Base-by-base conservation (phyloP, 92 coral and sea anemone genomes). In the Ricordea florida region DNA sequence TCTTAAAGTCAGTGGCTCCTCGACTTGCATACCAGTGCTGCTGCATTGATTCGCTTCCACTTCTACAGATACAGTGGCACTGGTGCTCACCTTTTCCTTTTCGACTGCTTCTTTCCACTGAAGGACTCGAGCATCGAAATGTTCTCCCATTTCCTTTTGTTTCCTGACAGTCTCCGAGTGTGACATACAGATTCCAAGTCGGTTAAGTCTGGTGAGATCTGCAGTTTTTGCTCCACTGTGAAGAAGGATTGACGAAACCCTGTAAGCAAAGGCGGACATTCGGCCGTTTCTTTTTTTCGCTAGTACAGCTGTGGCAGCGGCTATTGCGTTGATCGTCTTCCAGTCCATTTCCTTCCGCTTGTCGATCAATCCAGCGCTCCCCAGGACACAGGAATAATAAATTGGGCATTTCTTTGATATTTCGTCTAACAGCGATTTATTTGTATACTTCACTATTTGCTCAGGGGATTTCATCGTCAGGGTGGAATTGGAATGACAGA, bases 121-220 rank as follows among this genome's bases (percentile, higher is more conserved):
- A 6, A 63, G 62, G 10, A 75, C 76, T 48, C 63, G 63, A 0
- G 50, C 82, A 11, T 61, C 56, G 28, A 67, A 75, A 45, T 75
- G 30, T 42, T 64, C 37, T n/a, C 77, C 82, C 75, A 75, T 63
- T 13, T 48, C 63, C 3, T 47, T 40, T 42, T 75, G 76, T 13
- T 62, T 24, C 6, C 46, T 30, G 5, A 62, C 40, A 17, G 73
- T 74, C n/a, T 57, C 25, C 6, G 62, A 23, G 16, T 75, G 72
- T 8, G 72, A 62, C 74, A 63, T 74, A 25, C 81, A 74, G 25
- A 74, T 42, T 21, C 81, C 76, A 24, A 74, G 69, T 21, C 37
- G 27, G 28, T 27, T 38, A 28, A 69, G 69, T 21, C 78, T 62
- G 4, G 11, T 29, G 7, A 74, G 33, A 26, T 74, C 78, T 62